Conservation (phyloP, 2,797 vertebrate genomes). For the Myripristis jacobus region DNA sequence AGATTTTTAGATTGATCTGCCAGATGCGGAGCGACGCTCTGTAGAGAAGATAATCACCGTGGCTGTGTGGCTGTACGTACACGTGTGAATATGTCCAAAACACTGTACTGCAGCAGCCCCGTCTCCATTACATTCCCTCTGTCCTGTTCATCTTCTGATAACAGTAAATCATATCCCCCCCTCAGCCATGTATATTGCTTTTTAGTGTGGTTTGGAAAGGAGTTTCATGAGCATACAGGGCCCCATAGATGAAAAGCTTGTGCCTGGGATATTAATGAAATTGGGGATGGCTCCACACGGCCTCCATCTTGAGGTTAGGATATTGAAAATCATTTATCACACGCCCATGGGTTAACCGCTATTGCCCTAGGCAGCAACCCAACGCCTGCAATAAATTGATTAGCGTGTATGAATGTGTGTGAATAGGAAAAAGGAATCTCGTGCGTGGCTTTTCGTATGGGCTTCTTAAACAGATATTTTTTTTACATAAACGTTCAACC, state of each 20-base stretch:
- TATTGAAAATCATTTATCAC: constrained; percentile 71
- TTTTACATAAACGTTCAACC: constrained; percentile 23
- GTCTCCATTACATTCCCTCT: constrained; percentile 30
- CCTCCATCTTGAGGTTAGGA: constrained; percentile 51
- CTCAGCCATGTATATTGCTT: constrained; percentile 66
- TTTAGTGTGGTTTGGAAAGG: constrained; percentile 62
- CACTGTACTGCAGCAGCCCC: background rate
- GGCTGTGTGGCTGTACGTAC: constrained; percentile 1
- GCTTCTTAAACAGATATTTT: no score
- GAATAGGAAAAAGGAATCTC: background rate
- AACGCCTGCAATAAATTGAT: constrained; percentile 11
- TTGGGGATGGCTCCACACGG: constrained; percentile 43
- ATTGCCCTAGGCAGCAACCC: constrained; percentile 9
- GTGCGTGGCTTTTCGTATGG: background rate
- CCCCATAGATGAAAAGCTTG: constrained; percentile 68
- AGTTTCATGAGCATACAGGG: constrained; percentile 60
- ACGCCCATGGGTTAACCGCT: constrained; percentile 41
- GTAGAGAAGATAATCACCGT: background rate
- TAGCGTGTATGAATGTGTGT: background rate
- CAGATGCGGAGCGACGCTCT: constrained; percentile 12
- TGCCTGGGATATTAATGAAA: constrained; percentile 67
- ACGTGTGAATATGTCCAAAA: constrained; percentile 15
- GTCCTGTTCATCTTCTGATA: constrained; percentile 54
- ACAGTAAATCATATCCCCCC: constrained; percentile 59
- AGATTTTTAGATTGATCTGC: constrained; percentile 34